Conservation (phyloP, 2,113 vertebrate species). For the Zootoca vivipara region DNA sequence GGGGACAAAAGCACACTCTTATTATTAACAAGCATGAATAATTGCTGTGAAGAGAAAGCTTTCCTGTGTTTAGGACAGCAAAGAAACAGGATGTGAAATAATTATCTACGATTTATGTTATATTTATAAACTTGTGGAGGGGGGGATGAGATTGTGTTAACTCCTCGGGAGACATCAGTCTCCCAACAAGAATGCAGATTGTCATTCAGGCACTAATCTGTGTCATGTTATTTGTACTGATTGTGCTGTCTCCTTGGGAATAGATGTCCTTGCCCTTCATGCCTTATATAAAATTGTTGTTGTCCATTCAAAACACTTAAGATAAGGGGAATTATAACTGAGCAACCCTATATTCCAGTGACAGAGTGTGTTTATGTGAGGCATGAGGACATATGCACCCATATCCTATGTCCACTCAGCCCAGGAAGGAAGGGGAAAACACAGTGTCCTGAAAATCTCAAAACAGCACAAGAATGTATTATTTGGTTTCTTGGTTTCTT, state of each 20-base stretch:
- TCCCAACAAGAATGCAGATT: conserved; percentile 20
- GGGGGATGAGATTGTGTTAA: conserved; percentile 40
- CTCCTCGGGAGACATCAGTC: conserved; percentile 27
- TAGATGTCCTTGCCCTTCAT: neutral
- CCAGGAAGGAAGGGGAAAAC: neutral
- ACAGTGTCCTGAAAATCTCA: too few relatives aligned
- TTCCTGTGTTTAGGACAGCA: conserved; percentile 51
- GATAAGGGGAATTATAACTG: neutral
- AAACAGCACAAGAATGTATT: too few relatives aligned
- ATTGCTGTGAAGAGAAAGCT: conserved; percentile 42
- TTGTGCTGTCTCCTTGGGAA: neutral
- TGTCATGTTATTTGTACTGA: conserved; percentile 19
- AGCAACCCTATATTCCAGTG: neutral
- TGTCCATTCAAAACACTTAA: neutral
- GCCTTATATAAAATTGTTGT: neutral
- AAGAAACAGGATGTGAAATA: conserved; percentile 56
- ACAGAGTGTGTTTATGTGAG: too few relatives aligned
- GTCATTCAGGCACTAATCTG: neutral
- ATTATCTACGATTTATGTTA: conserved; percentile 52
- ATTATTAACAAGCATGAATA: conserved; percentile 39
- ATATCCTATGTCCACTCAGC: too few relatives aligned
- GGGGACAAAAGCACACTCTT: conserved; percentile 25
- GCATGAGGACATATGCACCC: too few relatives aligned
- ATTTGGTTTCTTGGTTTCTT: too few relatives aligned
- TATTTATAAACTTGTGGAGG: conserved; percentile 32